These are phyloP conservation scores for Varecia variegata DNA, from an alignment of 2,797 vertebrate species.

Conservation along the genomic window DNA sequence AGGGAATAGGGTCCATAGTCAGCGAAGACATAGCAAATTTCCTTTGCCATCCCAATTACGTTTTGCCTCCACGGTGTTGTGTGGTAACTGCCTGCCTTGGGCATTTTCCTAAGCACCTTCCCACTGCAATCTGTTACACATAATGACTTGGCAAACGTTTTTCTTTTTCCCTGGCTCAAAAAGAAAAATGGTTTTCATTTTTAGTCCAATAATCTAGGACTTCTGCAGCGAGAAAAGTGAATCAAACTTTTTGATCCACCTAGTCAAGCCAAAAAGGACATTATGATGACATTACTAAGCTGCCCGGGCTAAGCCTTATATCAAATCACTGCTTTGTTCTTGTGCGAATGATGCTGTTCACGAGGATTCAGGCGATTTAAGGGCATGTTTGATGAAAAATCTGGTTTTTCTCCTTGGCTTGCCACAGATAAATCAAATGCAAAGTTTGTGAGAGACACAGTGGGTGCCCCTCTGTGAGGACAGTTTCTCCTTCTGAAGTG, in stretches of 20 bases:
- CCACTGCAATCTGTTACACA: neutral
- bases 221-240: conserved; percentile 38
- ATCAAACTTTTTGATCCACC: conserved; percentile 61
- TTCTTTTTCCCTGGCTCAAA: conserved; percentile 10
- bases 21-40: neutral
- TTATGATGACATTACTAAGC: neutral
- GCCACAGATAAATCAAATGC: conserved; percentile 41
- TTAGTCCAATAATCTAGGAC: conserved; percentile 30
- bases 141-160: neutral
- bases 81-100: conserved; percentile 13
- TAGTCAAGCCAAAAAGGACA: neutral
- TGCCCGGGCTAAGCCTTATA: neutral
- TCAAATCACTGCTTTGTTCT: conserved; percentile 28
- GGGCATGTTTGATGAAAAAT: conserved; percentile 33
- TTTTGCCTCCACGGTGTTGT: neutral
- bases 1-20: neutral
- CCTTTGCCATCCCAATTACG: neutral
- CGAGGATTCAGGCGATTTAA: neutral
- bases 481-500: conserved; percentile 48
- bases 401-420: conserved; percentile 48
- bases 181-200: conserved; percentile 72
- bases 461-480: conserved; percentile 36
- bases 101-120: conserved; percentile 30
- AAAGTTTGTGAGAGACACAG: conserved; percentile 26
- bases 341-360: neutral